Evolutionary conservation across 2,888 invertebrate genomes (phyloP), one percentile per base, ranked within the genome.

Genomic region (Sussaba pulchella): DNA sequence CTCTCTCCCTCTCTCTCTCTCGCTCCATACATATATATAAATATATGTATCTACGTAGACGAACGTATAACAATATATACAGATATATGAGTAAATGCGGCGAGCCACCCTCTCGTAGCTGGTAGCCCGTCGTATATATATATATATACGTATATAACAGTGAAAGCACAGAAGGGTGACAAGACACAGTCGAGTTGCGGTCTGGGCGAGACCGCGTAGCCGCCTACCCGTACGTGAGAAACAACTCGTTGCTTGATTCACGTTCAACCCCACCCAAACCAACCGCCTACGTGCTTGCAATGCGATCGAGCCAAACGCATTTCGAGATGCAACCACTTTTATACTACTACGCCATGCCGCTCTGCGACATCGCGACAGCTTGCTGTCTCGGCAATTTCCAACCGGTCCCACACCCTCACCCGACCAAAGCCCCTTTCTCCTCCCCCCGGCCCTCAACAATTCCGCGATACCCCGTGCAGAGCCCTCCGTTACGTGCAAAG

Each of bases 221-320:
- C 76, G 74, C 78, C 81, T 77, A 73, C 82, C 50, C 79, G 85
- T 85, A 84, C 85, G 84, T 84, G 85, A 85, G 85, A 82, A 84
- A 84, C 83, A 83, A 85, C 81, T 83, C 78, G 78, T 78, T 82
- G 79, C 82, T 85, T 79, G 83, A 83, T 82, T 83, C 83, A 83
- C 78, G 83, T 83, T 82, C 83, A 77, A 75, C 57, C 78, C 81
- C 54, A 64, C 66, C 78, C 79, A 57, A 70, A 61, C 75, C 77
- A 2, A 70, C 67, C 64, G 74, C 52, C 77, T 84, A 83, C 84
- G 81, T 85, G 84, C 84, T 84, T 74, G 83, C 84, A 83, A 81
- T 84, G 77, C 81, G 78, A 82, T 84, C 82, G 85, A 85, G 79
- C 77, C 73, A 83, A n/a, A 84, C 83, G 83, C 82, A 85, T 85